A percentile compares a stretch with the other conserved stretches of the same genome.
Conservation (phyloP, 2,797 vertebrate species). For the Tapirus indicus region DNA sequence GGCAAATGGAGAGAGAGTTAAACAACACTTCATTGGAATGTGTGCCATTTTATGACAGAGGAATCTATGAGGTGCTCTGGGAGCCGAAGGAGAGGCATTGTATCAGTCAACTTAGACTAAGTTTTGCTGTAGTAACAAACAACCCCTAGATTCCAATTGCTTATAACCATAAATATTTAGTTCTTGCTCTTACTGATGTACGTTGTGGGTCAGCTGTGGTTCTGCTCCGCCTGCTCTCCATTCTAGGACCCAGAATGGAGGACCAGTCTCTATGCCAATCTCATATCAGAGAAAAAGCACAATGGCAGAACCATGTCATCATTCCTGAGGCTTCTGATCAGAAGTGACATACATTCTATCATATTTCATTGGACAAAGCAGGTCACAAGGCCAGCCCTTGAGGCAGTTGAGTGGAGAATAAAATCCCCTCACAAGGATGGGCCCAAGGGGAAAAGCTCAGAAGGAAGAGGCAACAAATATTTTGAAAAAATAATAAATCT, state of each 20-base stretch:
- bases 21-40: background rate
- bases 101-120: background rate
- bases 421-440: background rate
- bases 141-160: background rate
- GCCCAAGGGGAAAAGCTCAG: background rate
- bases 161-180: background rate
- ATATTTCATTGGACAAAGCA: background rate
- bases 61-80: background rate
- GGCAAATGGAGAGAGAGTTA: background rate
- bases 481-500: constrained; percentile 24
- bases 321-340: background rate
- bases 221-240: background rate
- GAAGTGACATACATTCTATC: background rate
- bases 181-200: background rate
- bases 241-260: background rate
- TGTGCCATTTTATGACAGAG: background rate
- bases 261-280: background rate
- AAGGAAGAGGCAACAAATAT: background rate
- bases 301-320: background rate
- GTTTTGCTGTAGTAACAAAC: background rate
- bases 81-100: background rate
- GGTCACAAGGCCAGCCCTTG: background rate
- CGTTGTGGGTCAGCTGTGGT: background rate
- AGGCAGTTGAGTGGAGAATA: background rate
- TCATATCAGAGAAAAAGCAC: background rate